Evolutionary conservation across 2,888 invertebrate species (phyloP), one percentile per base, ranked within the genome.

Genomic region (Pristionchus japonicus): DNA sequence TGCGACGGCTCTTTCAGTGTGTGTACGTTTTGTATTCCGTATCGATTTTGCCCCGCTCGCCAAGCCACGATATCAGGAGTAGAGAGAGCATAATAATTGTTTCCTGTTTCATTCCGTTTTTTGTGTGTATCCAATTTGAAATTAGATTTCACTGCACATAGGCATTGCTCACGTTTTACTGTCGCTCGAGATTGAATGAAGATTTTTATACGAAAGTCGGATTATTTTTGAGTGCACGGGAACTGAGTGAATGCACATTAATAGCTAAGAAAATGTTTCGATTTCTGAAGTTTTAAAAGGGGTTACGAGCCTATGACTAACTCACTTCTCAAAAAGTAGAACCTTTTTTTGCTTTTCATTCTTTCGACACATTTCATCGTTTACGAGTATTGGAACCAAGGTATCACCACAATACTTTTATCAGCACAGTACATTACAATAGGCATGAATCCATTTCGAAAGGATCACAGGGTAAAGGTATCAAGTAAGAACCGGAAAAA

Each of bases 81-180:
- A 77, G 77, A 3, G 43, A 43, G 23, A 23, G 77, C 77, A 77
- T 77, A 77, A 77, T 77, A 77, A 77, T 27, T 77, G 77, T 47
- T 47, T 77, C 17, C 6, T 74, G 4, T 37, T 74, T 27, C 43
- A 17, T 40, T 77, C n/a, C n/a, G 34, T 34, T 67, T 67, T 67
- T 43, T n/a, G 43, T 43, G n/a, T n/a, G n/a, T n/a, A n/a, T 47
- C 7, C 7, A 13, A 31, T 11, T 67, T 47, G 70, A 70, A 37
- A 37, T 9, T 70, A 70, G 70, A 70, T 77, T 77, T 77, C 77
- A 40, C 77, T 27, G 77, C 77, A 77, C 77, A 77, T 77, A 77
- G 77, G 77, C 77, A 77, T 77, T 77, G 77, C 43, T 77, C 70
- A 34, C 70, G 23, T 9, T 4, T 37, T n/a, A 7, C 37, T 1